Percentiles rank a stretch among this genome's conserved stretches.
Evolutionary conservation across 1,140 invertebrate genomes (phyloP).

Genomic region (Stenopsyche tienmushanensis): DNA sequence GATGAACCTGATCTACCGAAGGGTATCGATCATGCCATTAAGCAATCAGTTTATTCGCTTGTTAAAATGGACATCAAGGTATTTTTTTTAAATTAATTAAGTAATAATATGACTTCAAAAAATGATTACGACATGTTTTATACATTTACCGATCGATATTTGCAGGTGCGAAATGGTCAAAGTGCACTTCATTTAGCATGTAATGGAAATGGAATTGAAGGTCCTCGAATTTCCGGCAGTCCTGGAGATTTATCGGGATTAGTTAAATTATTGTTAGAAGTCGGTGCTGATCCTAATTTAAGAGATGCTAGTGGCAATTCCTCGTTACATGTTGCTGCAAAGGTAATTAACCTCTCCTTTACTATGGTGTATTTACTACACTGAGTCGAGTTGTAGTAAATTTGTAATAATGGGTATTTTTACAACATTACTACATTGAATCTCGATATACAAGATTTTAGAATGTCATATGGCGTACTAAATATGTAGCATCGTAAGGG

Average conservation of each 20-base stretch:
- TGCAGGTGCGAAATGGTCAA: slow-evolving; percentile 64
- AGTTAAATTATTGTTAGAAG: slow-evolving; percentile 74
- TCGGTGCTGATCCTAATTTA: slow-evolving; percentile 78
- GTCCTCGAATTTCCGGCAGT: slow-evolving; percentile 30
- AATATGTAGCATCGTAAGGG: no score
- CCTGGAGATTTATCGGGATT: slow-evolving; percentile 63
- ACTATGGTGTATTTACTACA: no score
- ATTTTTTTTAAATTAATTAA: not conserved
- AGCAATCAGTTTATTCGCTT: slow-evolving; percentile 68
- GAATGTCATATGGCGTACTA: no score
- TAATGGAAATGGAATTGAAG: slow-evolving; percentile 55
- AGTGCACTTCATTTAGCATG: slow-evolving; percentile 85
- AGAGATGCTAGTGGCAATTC: slow-evolving; percentile 79
- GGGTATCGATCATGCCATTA: slow-evolving; percentile 58
- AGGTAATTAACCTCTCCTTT: slow-evolving; percentile 41
- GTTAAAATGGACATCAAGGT: slow-evolving; percentile 73
- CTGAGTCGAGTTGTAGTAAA: no score
- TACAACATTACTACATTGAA: no score
- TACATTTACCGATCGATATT: slow-evolving; percentile 5
- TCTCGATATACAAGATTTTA: no score
- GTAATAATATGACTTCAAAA: no score
- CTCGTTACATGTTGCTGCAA: slow-evolving; percentile 75
- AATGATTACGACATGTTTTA: no score
- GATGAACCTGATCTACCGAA: slow-evolving; percentile 57
- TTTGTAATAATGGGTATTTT: no score